These are phyloP conservation scores for Hyphantria cunea DNA, from an alignment of 1,140 invertebrate genomes.

Conservation along the genomic window DNA sequence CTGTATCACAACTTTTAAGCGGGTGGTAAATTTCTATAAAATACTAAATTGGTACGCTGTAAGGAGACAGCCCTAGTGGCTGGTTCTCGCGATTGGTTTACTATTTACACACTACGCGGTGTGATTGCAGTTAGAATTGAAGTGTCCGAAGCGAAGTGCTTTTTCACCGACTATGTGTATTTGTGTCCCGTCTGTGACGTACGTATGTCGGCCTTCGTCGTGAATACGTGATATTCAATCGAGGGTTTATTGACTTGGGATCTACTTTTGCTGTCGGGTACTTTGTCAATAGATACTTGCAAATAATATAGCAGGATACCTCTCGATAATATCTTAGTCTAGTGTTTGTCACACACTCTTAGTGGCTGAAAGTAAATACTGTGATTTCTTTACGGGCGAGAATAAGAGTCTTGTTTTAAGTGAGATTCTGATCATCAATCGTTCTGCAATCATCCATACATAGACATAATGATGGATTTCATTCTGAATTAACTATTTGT, in stretches of 20 bases:
- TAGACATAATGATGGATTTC: too few species aligned
- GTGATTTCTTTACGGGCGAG: too few species aligned
- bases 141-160: conserved; percentile 28
- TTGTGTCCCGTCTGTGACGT: conserved; percentile 3
- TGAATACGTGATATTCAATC: neutral
- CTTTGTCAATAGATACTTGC: neutral
- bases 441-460: too few species aligned
- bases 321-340: too few species aligned
- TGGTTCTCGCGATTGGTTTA: conserved; percentile 39
- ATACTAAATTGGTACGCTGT: neutral
- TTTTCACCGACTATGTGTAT: conserved; percentile 22
- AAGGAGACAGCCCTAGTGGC: conserved; percentile 16
- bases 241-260: conserved; percentile 4
- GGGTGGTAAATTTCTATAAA: too few species aligned
- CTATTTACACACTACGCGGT: conserved; percentile 43
- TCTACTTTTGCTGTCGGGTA: neutral
- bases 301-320: too few species aligned
- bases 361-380: too few species aligned
- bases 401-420: too few species aligned
- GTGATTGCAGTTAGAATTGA: conserved; percentile 40
- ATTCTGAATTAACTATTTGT: too few species aligned
- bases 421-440: too few species aligned
- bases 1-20: too few species aligned
- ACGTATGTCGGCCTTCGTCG: conserved; percentile 2
- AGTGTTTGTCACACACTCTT: too few species aligned